Evolutionary conservation across 2,113 vertebrate genomes (phyloP).

Genomic region (Capreolus pygargus): DNA sequence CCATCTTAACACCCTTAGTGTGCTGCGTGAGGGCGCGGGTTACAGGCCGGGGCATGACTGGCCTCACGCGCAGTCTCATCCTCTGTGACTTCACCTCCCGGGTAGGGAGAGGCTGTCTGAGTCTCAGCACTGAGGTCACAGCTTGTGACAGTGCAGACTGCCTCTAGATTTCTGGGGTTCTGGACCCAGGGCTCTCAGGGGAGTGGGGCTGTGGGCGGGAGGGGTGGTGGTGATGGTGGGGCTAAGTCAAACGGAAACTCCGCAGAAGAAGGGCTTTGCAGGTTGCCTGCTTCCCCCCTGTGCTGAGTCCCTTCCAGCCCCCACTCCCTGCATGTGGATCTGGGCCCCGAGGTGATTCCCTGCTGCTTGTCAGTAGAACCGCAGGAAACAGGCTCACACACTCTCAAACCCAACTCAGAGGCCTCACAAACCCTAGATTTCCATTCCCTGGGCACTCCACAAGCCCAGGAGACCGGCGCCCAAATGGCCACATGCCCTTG

Average conservation of each 20-base stretch:
- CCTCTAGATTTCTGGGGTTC: neutral
- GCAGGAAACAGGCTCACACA: neutral
- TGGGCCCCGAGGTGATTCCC: neutral
- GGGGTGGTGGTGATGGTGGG: neutral
- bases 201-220: neutral
- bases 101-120: neutral
- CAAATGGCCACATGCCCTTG: fast-evolving
- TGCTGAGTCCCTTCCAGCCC: neutral
- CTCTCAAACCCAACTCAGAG: neutral
- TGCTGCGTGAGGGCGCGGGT: neutral
- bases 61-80: neutral
- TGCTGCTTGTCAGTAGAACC: neutral
- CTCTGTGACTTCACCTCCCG: neutral
- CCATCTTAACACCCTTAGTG: neutral
- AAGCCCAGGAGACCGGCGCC: neutral
- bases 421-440: neutral
- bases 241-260: neutral
- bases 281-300: neutral
- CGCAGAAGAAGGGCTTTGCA: fast-evolving
- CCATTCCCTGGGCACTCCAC: neutral
- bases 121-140: neutral
- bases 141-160: neutral
- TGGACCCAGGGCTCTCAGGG: neutral
- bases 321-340: neutral
- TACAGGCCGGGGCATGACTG: fast-evolving